These are phyloP conservation scores for Hycleus phaleratus DNA, from an alignment of 1,140 invertebrate species.

Conservation along the genomic window DNA sequence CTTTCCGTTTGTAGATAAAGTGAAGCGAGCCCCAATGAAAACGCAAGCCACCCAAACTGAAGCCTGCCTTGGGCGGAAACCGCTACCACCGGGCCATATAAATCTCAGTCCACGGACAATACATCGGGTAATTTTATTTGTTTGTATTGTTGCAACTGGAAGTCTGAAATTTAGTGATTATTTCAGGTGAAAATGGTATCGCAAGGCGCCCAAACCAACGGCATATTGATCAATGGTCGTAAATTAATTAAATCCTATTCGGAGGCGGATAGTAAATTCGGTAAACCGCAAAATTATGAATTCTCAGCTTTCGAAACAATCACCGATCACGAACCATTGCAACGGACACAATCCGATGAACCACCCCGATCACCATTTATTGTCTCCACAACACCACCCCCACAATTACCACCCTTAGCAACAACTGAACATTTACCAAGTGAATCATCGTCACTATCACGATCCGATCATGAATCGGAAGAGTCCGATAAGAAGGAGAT, in stretches of 20 bases:
- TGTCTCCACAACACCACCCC: slow-evolving; percentile 40
- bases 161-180: no score
- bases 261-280: slow-evolving; percentile 58
- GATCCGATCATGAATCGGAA: slow-evolving; percentile 36
- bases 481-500: slow-evolving; percentile 68
- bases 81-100: slow-evolving; percentile 60
- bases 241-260: slow-evolving; percentile 78
- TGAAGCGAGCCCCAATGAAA: slow-evolving; percentile 79
- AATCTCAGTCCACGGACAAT: slow-evolving; percentile 62
- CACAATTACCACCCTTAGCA: slow-evolving; percentile 16
- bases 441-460: slow-evolving; percentile 33
- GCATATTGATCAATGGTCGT: slow-evolving; percentile 54
- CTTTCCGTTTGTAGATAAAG: slow-evolving; percentile 53
- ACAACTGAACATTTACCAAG: slow-evolving; percentile 16
- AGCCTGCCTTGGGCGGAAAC: slow-evolving; percentile 57
- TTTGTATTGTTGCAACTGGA: neutral
- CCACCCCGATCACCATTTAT: slow-evolving; percentile 64
- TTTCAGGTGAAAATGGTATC: slow-evolving; percentile 74
- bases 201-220: slow-evolving; percentile 82
- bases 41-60: slow-evolving; percentile 91
- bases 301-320: slow-evolving; percentile 19
- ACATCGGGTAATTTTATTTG: slow-evolving; percentile 47
- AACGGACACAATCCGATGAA: slow-evolving; percentile 76
- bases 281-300: slow-evolving; percentile 36
- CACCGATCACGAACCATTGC: slow-evolving; percentile 63